These are phyloP conservation scores for Pygocentrus nattereri DNA, from an alignment of 2,797 vertebrate genomes.

Conservation along the genomic window DNA sequence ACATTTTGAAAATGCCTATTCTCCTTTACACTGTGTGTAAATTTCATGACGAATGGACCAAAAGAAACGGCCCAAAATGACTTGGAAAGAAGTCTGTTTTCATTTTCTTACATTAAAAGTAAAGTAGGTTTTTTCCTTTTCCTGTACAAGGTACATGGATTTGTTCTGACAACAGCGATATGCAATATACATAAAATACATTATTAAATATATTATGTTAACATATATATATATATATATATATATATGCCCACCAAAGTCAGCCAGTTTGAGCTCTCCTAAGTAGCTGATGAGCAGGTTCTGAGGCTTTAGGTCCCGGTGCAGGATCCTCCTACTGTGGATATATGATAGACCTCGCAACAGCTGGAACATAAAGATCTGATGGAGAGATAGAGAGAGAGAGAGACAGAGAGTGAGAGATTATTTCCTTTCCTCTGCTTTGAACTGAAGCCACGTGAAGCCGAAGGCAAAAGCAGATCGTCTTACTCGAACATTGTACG, in stretches of 20 bases:
- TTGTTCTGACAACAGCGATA: too few species aligned
- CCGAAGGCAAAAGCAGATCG: constrained; percentile 21
- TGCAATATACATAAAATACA: too few species aligned
- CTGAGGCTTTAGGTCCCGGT: constrained; percentile 92
- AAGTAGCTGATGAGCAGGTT: constrained; percentile 94
- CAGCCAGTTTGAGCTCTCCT: constrained; percentile 92
- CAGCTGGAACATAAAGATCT: constrained; percentile 90
- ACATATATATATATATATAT: too few species aligned
- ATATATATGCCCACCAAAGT: constrained; percentile 92
- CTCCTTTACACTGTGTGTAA: too few species aligned
- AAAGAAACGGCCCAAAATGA: too few species aligned
- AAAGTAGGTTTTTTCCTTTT: too few species aligned
- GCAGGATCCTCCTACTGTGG: constrained; percentile 89
- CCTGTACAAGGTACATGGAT: too few species aligned
- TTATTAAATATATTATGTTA: too few species aligned
- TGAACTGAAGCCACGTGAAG: constrained; percentile 18
- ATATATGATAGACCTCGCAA: constrained; percentile 87
- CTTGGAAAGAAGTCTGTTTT: too few species aligned
- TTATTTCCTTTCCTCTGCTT: constrained; percentile 20
- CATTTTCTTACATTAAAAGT: too few species aligned
- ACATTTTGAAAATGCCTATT: too few species aligned
- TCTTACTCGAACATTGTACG: constrained; percentile 82
- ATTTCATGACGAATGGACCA: too few species aligned
- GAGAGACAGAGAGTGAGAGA: not conserved
- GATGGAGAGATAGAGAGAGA: constrained; percentile 8